These are phyloP conservation scores for Thamnophis sirtalis DNA, from an alignment of 2,113 vertebrate species.

Conservation along the genomic window DNA sequence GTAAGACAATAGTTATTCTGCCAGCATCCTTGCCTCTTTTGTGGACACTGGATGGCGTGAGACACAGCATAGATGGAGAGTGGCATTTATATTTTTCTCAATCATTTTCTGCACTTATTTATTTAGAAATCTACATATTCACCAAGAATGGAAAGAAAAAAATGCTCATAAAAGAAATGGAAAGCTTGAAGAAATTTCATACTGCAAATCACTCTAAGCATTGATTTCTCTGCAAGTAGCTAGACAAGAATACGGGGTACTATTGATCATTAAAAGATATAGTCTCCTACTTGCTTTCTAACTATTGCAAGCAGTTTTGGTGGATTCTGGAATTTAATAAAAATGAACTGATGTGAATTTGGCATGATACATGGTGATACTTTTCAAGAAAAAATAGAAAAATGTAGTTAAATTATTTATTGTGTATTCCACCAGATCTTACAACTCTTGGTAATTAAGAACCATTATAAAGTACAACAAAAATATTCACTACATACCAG, in stretches of 20 bases:
- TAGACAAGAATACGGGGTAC: too few relatives aligned
- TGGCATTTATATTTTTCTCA: not conserved
- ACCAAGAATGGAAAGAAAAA: not conserved
- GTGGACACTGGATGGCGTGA: not conserved
- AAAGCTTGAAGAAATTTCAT: not conserved
- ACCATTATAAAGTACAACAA: not conserved
- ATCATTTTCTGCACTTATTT: not conserved
- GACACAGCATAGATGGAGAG: not conserved
- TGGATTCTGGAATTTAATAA: not conserved
- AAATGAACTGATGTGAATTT: not conserved
- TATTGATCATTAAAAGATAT: not conserved
- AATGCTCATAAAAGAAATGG: not conserved
- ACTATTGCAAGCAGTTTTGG: not conserved
- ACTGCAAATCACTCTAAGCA: not conserved
- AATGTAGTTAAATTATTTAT: not conserved
- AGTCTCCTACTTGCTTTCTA: not conserved
- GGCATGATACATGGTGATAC: not conserved
- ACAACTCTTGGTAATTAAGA: not conserved
- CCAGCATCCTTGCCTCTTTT: not conserved
- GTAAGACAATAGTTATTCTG: not conserved
- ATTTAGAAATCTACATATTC: not conserved
- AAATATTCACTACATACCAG: constrained; percentile 59
- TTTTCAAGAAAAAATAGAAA: not conserved
- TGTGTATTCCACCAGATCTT: not conserved
- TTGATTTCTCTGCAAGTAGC: not conserved